Percentiles rank a stretch among this genome's conserved stretches.
Evolutionary conservation across 2,888 invertebrate genomes (phyloP).

Genomic region (Dichetophora obliterata): DNA sequence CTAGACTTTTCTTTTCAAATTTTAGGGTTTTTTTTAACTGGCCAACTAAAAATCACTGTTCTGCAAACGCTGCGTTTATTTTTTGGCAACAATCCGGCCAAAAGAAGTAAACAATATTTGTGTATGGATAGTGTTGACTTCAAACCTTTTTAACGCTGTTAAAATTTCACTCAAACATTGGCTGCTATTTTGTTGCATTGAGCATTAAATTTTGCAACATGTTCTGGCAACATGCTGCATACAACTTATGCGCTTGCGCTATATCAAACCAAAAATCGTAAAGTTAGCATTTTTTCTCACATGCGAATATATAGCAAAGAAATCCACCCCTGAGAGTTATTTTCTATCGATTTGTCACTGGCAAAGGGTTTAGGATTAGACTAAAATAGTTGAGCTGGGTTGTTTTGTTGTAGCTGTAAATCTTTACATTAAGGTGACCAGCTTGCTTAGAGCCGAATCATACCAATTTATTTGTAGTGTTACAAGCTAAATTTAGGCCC

Average conservation of each 20-base stretch:
- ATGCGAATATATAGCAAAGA: conserved; percentile 25
- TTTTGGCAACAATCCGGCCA: no score
- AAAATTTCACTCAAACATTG: neutral
- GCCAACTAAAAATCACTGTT: no score
- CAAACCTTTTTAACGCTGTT: neutral
- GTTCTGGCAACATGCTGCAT: conserved; percentile 27
- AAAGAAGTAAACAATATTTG: no score
- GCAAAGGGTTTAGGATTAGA: conserved; percentile 23
- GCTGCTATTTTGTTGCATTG: neutral
- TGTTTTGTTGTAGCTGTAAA: neutral
- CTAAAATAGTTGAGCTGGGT: conserved; percentile 8
- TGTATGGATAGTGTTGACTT: neutral
- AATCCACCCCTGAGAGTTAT: conserved; percentile 27
- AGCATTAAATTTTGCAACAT: neutral
- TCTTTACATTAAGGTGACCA: neutral
- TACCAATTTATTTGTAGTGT: no score
- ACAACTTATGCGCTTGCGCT: conserved; percentile 25
- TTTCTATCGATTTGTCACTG: neutral
- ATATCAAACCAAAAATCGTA: neutral
- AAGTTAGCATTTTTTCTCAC: neutral
- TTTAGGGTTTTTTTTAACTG: no score
- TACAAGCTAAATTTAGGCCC: no score
- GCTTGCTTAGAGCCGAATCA: neutral
- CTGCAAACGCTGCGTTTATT: no score
- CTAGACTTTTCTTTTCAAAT: no score